Evolutionary conservation across 2,797 vertebrate species (phyloP), one percentile per base, ranked within the genome.

Genomic region (Sus cebifrons): DNA sequence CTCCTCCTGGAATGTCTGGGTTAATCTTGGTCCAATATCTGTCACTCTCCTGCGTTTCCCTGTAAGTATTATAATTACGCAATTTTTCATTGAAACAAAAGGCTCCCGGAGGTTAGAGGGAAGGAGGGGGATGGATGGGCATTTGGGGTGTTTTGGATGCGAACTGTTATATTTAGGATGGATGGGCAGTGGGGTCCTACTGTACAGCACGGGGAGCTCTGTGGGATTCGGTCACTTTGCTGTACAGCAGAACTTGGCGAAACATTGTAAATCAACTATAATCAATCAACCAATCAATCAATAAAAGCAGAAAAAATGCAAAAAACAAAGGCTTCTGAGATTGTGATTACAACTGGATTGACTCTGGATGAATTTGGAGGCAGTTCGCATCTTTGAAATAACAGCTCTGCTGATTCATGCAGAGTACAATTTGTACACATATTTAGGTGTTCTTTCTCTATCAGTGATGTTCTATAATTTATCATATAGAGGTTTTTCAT

Each of bases 61-160:
- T 21, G 25, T 82, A 27, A 32, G 73, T 49, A 17, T 86, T 89
- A 18, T 36, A 79, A 74, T 60, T 81, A 82, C 25, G 54, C 14
- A 78, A 74, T 68, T 84, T 75, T 75, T 87, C 36, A 67, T 67
- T 94, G 68, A 84, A 73, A 87, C 20, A 58, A 29, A 95, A 90
- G 27, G 5, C 44, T 49, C 44, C 44, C 44, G 1, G 9, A 10
- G 44, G 44, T 6, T 10, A 49, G 9, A 10, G 6, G 44, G 44
- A 49, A 10, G 44, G 44, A 49, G 44, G 9, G 44, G 44, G 44
- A 49, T 10, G 9, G 9, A 49, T 49, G 44, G 44, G 44, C 44
- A 49, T 49, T 49, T 49, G 6, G 44, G 9, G 44, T 49, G 44
- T 49, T 49, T 44, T 49, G 44, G 44, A 49, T 49, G 44, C 44